Evolutionary conservation across 2,113 vertebrate genomes (phyloP), one percentile per base, ranked within the genome.

Genomic region (Pseudorectes ferrugineus): DNA sequence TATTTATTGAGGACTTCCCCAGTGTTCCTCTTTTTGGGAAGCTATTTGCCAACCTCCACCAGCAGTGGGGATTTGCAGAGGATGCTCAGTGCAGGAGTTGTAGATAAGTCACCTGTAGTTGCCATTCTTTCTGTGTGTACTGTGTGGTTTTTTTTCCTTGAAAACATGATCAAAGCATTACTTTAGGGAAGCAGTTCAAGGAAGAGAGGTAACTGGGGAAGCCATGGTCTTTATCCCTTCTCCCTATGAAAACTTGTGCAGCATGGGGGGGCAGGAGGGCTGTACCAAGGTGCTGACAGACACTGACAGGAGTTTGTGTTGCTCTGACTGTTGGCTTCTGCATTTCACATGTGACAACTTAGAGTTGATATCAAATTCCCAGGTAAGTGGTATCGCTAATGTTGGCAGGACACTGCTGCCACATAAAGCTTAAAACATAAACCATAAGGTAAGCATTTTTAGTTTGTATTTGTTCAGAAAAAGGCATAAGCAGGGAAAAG

Each of bases 341-440:
- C n/a, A 14, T 91, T 70, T 57, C 49, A 36, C 0, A 0, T 62
- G 36, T 52, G 46, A 28, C 42, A 58, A 7, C 35, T 49, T 23
- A 10, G 15, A 67, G 67, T 52, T 68, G 33, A 4, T 82, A 18
- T 2, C 12, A 62, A 12, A 45, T 76, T 62, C 33, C 35, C 48
- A 74, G 57, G 71, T 85, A 40, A 35, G 35, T 12, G 31, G 17
- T 42, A 23, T 73, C 21, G 22, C 21, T 88, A 5, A 18, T 23
- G 7, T n/a, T 66, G 33, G 10, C 43, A 72, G 40, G 55, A 40
- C 9, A 1, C 33, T 82, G 45, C 35, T 82, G 63, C 25, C 31
- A 35, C 6, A 4, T 75, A 38, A 68, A 85, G 40, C 14, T 84
- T 76, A 36, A 72, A 86, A 49, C 70, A 15, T 25, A 35, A 73